Evolutionary conservation across 2,797 vertebrate genomes (phyloP).

Genomic region (Emys orbicularis): DNA sequence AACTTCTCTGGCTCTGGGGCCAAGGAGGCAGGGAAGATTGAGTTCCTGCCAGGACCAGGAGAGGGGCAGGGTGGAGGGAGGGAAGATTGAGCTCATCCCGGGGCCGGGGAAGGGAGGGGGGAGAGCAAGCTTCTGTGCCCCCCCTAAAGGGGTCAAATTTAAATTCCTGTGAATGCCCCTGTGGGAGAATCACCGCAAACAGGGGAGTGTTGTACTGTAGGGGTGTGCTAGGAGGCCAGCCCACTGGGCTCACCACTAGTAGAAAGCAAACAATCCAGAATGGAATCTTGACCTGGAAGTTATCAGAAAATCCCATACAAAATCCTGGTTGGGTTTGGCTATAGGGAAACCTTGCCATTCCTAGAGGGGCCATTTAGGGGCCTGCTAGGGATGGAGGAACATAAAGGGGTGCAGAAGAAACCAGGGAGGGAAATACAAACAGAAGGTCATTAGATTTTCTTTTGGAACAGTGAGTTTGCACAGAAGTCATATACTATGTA

Average conservation of each 20-base stretch:
- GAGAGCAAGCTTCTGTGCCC: no score
- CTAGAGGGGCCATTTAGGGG: background rate
- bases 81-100: no score
- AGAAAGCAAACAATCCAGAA: accelerated
- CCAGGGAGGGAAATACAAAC: background rate
- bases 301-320: background rate
- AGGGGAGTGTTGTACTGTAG: background rate
- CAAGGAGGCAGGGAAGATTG: no score
- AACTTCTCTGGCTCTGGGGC: no score
- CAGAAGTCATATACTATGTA: constrained; percentile 48
- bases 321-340: background rate
- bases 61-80: no score
- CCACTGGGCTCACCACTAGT: background rate
- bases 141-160: no score
- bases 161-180: no score
- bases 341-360: background rate
- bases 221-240: no score
- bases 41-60: no score
- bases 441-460: constrained; percentile 39
- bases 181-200: background rate
- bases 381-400: background rate
- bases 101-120: no score
- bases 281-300: background rate
- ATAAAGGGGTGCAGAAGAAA: background rate
- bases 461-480: constrained; percentile 37